phyloP scores from a whole-genome alignment of 1,140 invertebrate genomes.

The Halictus rubicundus region DNA sequence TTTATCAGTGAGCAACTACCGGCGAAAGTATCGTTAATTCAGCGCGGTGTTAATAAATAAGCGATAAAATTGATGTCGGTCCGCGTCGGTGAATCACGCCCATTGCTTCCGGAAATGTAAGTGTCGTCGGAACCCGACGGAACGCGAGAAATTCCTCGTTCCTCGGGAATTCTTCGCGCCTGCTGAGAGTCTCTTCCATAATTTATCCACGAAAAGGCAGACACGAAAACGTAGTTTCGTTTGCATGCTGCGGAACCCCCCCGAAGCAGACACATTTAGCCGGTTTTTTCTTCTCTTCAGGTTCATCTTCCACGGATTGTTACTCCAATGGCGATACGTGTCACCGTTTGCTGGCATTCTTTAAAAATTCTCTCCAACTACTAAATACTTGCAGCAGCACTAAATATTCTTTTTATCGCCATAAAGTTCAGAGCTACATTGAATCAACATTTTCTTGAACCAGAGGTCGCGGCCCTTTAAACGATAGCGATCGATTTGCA shows the following conservation, averaged over 20 bases:
- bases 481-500: too few relatives aligned
- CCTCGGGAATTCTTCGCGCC: slow-evolving; percentile 37
- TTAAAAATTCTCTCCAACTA: too few relatives aligned
- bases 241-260: slow-evolving; percentile 18
- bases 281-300: background rate
- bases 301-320: background rate
- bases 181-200: slow-evolving; percentile 42
- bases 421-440: too few relatives aligned
- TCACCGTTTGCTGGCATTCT: too few relatives aligned
- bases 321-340: background rate
- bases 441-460: too few relatives aligned
- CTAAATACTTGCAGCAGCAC: too few relatives aligned
- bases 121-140: background rate
- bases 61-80: background rate
- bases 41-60: background rate
- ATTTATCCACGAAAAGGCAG: slow-evolving; percentile 43
- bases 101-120: background rate
- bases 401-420: too few relatives aligned
- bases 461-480: too few relatives aligned
- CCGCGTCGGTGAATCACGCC: background rate
- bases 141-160: slow-evolving; percentile 7
- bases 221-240: slow-evolving; percentile 30
- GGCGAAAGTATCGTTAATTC: background rate
- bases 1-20: background rate
- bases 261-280: background rate